Base-by-base conservation (phyloP, 1,140 invertebrate species). In the Euura lappo region DNA sequence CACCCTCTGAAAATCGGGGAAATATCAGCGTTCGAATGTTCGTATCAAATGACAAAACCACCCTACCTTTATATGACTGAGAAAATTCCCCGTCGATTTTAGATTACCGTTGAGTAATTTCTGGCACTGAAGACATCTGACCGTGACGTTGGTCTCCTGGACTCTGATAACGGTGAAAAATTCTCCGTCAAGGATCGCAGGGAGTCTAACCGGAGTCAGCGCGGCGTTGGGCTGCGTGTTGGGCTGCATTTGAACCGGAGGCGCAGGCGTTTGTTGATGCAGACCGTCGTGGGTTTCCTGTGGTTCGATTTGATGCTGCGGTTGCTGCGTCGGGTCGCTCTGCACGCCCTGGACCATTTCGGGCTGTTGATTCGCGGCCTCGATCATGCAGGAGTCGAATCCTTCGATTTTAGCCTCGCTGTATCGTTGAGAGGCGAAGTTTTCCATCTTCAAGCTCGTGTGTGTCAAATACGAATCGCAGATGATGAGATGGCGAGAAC, bases 41-140 rank as follows among this genome's bases (percentile, higher is more conserved):
- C 0, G 1, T 28, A 28, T 28, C 28, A 1, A 10, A 13, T 2
- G 76, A 51, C 74, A 66, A 42, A 73, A 73, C 71, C 3, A 72
- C 10, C 47, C 13, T 78, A 88, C 87, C 79, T 87, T 88, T n/a
- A 88, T 84, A 72, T 88, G 87, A 78, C 86, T 87, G 7, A 88
- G 79, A 74, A 88, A 88, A 77, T 88, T 88, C 28, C 87, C 87
- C 10, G 86, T 88, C 0, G 87, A 87, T 69, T 87, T 88, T 2
- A 88, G 80, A 78, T 87, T 88, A 44, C 87, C 87, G 73, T 87
- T 88, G 1, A 88, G 78, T 6, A 85, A 72, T 77, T 87, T 88
- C 11, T 86, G 81, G 69, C 87, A 88, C 44, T 88, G 86, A 43
- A 84, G 74, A 77, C 87, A 88, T 46, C 79, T 74, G 7, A 86